Base-by-base conservation (phyloP, 35 echinoderm and acorn worm genomes). In the Apostichopus japonicus region DNA sequence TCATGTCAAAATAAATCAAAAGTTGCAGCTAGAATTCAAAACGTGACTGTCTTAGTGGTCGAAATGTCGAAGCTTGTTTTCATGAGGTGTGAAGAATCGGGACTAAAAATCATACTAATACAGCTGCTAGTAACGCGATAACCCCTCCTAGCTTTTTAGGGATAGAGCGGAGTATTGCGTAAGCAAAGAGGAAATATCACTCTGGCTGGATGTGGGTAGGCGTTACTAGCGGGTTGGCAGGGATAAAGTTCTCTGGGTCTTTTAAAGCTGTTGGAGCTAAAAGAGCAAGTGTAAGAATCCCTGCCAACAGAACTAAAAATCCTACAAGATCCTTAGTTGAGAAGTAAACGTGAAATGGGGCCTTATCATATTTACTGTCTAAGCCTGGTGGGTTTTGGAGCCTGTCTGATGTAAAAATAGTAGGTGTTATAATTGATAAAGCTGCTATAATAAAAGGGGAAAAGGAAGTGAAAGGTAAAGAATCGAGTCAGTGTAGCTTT, bases 121-220 rank as follows among this genome's bases (percentile, higher is more conserved):
- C 93, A 14, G 95, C 72, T 0, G 88, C 90, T 23, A 96, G 55
- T 9, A 96, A 22, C 11, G 95, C 95, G 77, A 94, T n/a, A 56
- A 94, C 95, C 15, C 95, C 95, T 9, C 95, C 95, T 72, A 96
- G 25, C 93, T 96, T 96, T 56, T 96, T 96, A 17, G 95, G 95
- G 22, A 96, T 96, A 1, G 95, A 96, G 1, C 95, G 95, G 0
- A 96, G 91, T 9, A 96, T 96, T 8, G 95, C 93, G 24, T 96
- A 96, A 19, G 95, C 95, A 90, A 96, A 96, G 0, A 96, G 53
- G 56, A 96, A 96, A 56, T 96, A 96, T 92, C 95, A 96, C 57
- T 96, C 95, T 17, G 95, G 95, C 63, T 96, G 93, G 0, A 96
- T 96, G 58, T 96, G 95, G 6, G 80, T 27, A 0, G 95, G 95